phyloP scores from a whole-genome alignment of 2,888 invertebrate species.

The Rhorus exstirpatorius region DNA sequence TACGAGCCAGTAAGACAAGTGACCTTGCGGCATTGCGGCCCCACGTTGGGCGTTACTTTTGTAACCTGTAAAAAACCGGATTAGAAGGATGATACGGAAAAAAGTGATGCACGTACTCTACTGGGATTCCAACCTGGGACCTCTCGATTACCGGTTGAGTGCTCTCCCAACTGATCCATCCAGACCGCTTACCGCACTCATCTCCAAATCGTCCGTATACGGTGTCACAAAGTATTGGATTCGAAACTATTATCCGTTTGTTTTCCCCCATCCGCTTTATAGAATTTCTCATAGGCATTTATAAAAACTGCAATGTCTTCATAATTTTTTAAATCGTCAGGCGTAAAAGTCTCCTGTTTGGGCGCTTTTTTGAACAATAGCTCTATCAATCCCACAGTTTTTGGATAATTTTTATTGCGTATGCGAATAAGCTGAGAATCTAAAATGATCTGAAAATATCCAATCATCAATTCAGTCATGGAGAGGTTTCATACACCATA shows the following conservation, averaged over 20 bases:
- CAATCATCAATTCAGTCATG: slow-evolving; percentile 41
- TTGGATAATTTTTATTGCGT: slow-evolving; percentile 38
- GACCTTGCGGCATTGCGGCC: too few relatives aligned
- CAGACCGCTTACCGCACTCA: too few relatives aligned
- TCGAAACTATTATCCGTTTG: slow-evolving; percentile 15
- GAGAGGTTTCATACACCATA: slow-evolving; percentile 55
- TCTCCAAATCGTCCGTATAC: too few relatives aligned
- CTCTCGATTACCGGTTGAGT: too few relatives aligned
- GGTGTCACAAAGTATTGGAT: slow-evolving; percentile 38
- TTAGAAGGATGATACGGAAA: too few relatives aligned
- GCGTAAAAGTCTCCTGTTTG: not conserved
- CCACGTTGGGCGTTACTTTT: too few relatives aligned
- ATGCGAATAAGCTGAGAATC: slow-evolving; percentile 22
- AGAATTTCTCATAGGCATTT: slow-evolving; percentile 58
- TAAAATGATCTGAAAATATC: slow-evolving; percentile 50
- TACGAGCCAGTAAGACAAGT: too few relatives aligned
- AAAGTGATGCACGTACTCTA: too few relatives aligned
- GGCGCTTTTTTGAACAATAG: slow-evolving; percentile 42
- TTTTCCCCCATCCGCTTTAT: slow-evolving; percentile 25
- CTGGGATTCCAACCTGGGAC: too few relatives aligned
- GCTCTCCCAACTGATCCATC: too few relatives aligned
- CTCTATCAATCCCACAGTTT: slow-evolving; percentile 33
- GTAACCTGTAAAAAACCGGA: too few relatives aligned
- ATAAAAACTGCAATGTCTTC: slow-evolving; percentile 40
- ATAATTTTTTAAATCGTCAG: slow-evolving; percentile 41